Base-by-base conservation (phyloP, 2,113 vertebrate genomes). In the Cavia porcellus region DNA sequence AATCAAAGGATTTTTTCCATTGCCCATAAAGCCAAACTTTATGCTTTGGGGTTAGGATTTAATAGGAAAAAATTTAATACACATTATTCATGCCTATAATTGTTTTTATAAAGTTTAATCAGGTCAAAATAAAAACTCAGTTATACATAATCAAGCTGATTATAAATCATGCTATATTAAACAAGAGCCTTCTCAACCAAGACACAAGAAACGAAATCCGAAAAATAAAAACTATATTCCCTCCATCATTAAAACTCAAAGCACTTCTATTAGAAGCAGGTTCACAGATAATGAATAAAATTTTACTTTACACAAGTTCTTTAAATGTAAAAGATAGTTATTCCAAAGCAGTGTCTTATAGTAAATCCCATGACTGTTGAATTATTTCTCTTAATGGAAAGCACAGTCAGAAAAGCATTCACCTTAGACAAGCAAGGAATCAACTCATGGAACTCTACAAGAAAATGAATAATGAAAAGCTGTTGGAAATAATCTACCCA, bases 71-170 rank as follows among this genome's bases (percentile, higher is more conserved):
- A 85, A 30, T 52, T 38, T 52, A 94, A 42, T 32, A 77, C 52
- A 19, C 3, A 72, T 75, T 94, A 93, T 77, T 19, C 45, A 79
- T 80, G 22, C 35, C 55, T 85, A 57, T 90, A 90, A 95, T 74
- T 97, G 28, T 91, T 96, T 96, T 97, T 77, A 97, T 61, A 94
- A 24, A 74, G 2, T 35, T 90, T 92, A 96, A 90, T 57, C 24
- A 68, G 38, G 50, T 79, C 80, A 97, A 96, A 97, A 96, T 96
- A 92, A 95, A 97, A 97, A 95, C 7, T 82, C 86, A 81, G 57
- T 35, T 82, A 82, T 61, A 38, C 64, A 86, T 96, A 93, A 95
- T 92, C 79, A 96, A 93, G 32, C 25, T 92, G 2, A 45, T 75
- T 77, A 30, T 77, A 47, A 30, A 47, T 77, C 45, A 77, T 3